Evolutionary conservation across 2,888 invertebrate species (phyloP).

Genomic region (Cheiracanthium punctorium): DNA sequence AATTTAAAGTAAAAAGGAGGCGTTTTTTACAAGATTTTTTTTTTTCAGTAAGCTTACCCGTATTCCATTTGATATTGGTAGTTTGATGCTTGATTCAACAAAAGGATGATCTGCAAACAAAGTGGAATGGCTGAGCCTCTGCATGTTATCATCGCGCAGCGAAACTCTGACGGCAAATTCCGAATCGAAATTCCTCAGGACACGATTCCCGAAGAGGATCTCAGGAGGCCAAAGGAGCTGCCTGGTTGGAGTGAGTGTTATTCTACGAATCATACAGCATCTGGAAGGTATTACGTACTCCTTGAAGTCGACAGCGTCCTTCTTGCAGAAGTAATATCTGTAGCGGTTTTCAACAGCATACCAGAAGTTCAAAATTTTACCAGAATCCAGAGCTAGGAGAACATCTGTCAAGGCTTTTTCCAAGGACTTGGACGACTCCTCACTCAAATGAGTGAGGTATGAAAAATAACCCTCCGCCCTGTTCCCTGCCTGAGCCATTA

Average conservation of each 20-base stretch:
- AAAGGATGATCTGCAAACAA: conserved; percentile 21
- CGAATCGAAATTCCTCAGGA: conserved; percentile 65
- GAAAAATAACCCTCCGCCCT: not conserved
- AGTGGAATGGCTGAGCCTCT: conserved; percentile 50
- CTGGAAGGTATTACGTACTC: conserved; percentile 53
- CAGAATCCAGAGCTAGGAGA: conserved; percentile 45
- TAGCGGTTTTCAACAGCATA: conserved; percentile 21
- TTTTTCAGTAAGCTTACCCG: no score
- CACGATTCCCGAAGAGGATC: conserved; percentile 57
- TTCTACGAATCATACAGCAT: conserved; percentile 50
- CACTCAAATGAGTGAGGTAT: not conserved
- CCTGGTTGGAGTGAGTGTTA: conserved; percentile 53
- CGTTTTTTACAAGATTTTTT: no score
- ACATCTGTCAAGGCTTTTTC: conserved; percentile 49
- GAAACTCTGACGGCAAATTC: conserved; percentile 68
- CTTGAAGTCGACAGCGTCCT: conserved; percentile 30
- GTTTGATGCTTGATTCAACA: conserved; percentile 28
- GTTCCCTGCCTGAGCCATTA: conserved; percentile 20
- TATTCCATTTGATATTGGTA: conserved; percentile 52
- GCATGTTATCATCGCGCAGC: conserved; percentile 68
- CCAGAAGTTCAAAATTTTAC: conserved; percentile 45
- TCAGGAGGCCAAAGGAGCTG: conserved; percentile 53
- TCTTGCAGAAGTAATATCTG: conserved; percentile 7
- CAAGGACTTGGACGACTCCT: conserved; percentile 19
- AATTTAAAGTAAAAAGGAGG: no score